A percentile compares a stretch with the other conserved stretches of the same genome.
Conservation (phyloP, 2,888 invertebrate species). For the Sabellastarte sp. region DNA sequence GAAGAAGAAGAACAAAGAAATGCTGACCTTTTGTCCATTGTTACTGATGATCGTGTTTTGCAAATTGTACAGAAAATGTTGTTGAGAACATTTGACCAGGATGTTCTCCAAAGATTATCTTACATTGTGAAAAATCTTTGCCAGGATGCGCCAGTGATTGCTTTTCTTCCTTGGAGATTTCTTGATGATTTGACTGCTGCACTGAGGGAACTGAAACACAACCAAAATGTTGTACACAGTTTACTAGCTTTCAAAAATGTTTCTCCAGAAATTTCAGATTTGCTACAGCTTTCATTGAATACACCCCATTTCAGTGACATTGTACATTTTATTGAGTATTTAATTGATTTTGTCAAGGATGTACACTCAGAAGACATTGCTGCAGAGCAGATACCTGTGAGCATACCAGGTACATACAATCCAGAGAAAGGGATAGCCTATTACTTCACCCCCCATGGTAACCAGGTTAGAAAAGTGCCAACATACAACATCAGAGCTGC, state of each 20-base stretch:
- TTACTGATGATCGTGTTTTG: too few species aligned
- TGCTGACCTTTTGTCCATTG: too few species aligned
- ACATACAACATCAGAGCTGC: neutral
- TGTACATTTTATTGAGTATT: neutral
- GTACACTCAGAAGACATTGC: neutral
- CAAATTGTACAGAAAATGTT: too few species aligned
- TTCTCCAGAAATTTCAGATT: neutral
- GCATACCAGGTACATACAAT: neutral
- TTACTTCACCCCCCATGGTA: slow-evolving; percentile 5
- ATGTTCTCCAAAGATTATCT: too few species aligned
- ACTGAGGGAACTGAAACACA: neutral
- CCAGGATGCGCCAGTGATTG: neutral
- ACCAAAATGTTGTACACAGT: neutral
- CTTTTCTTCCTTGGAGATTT: neutral
- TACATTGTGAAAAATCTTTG: too few species aligned
- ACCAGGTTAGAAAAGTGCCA: neutral
- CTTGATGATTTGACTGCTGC: neutral
- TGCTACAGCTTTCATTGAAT: neutral
- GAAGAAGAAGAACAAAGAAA: too few species aligned
- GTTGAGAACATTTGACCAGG: too few species aligned
- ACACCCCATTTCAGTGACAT: neutral
- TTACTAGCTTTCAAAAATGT: neutral
- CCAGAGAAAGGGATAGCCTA: slow-evolving; percentile 6
- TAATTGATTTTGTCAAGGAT: neutral
- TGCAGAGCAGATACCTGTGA: neutral